phyloP scores from a whole-genome alignment of 2,113 vertebrate species.

The Dipodomys stephensi region DNA sequence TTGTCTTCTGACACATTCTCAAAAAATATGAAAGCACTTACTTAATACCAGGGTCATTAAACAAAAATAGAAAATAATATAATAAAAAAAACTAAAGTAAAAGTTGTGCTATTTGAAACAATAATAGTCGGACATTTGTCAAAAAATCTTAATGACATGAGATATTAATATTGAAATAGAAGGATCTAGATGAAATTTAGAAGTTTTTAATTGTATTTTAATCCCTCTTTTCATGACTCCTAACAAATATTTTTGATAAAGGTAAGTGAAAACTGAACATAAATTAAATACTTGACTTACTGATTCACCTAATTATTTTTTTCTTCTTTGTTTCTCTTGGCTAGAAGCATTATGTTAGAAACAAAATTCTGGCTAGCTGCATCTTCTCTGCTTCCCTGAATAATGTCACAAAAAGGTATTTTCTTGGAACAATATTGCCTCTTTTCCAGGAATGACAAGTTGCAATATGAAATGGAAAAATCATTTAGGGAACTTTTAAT shows the following conservation, averaged over 20 bases:
- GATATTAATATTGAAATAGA: neutral
- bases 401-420: neutral
- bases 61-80: neutral
- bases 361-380: neutral
- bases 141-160: neutral
- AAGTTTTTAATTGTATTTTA: neutral
- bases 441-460: constrained; percentile 50
- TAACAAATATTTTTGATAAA: neutral
- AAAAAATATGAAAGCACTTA: neutral
- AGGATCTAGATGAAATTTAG: neutral
- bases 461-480: neutral
- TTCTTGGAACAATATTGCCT: neutral
- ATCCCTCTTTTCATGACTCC: neutral
- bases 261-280: constrained; percentile 3
- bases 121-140: too few relatives aligned
- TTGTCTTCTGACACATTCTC: neutral
- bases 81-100: neutral
- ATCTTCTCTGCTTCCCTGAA: neutral
- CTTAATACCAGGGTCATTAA: neutral
- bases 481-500: constrained; percentile 55
- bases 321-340: neutral
- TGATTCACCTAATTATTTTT: neutral
- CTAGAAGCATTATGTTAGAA: neutral
- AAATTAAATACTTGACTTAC: neutral
- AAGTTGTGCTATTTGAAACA: neutral